A percentile compares a stretch with the other conserved stretches of the same genome.
Conservation (phyloP, 2,113 vertebrate species). For the Anoura caudifer region DNA sequence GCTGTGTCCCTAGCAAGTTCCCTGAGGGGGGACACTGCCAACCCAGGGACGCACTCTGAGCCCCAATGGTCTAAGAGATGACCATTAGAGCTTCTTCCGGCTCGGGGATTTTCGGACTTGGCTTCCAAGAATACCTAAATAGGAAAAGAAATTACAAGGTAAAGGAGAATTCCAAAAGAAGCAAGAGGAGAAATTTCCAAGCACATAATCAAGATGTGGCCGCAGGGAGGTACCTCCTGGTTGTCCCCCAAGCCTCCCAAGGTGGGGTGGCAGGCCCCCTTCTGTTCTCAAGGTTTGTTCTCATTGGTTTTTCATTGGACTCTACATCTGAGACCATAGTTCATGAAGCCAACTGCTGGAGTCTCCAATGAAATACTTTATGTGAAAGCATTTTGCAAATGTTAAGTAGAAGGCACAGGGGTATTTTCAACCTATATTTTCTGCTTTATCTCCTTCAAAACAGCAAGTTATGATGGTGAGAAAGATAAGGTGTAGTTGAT, state of each 20-base stretch:
- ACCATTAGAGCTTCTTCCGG: not conserved
- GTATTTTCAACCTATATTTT: constrained; percentile 50
- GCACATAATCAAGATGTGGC: not conserved
- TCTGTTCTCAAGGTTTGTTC: not conserved
- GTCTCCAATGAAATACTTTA: constrained; percentile 64
- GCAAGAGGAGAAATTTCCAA: not conserved
- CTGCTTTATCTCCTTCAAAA: constrained; percentile 52
- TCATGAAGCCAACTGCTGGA: constrained; percentile 53
- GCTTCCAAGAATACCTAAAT: not conserved
- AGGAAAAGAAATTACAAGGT: not conserved
- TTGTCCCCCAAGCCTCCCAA: no score
- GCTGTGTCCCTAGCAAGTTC: not conserved
- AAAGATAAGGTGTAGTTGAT: constrained; percentile 16
- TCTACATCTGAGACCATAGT: constrained; percentile 27
- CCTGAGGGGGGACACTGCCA: no score
- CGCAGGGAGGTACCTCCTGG: not conserved
- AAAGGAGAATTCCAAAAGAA: not conserved
- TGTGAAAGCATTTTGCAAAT: constrained; percentile 50
- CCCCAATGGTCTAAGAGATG: not conserved
- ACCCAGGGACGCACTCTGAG: not conserved
- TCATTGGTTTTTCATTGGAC: not conserved
- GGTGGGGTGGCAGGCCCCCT: not conserved
- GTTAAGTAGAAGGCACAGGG: constrained; percentile 29
- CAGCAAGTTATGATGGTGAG: constrained; percentile 25
- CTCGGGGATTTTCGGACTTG: not conserved